A percentile compares a stretch with the other conserved stretches of the same genome.
Conservation (phyloP, 2,888 invertebrate genomes). For the Lordiphosa andalusiaca region DNA sequence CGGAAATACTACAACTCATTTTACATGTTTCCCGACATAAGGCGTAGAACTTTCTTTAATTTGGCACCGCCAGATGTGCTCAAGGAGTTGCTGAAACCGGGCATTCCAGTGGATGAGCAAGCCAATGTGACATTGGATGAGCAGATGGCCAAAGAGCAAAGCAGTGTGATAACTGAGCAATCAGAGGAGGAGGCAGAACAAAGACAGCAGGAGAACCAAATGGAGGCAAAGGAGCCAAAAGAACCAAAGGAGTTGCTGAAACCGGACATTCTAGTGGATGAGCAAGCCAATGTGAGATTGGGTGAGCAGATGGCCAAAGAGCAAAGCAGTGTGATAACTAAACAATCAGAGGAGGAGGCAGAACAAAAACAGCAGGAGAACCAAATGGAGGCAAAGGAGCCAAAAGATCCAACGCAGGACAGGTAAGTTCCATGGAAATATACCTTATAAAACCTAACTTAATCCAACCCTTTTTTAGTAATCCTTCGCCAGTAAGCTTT, state of each 20-base stretch:
- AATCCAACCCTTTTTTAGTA: too few relatives aligned
- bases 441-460: too few relatives aligned
- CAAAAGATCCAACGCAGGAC: neutral
- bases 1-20: slow-evolving; percentile 33
- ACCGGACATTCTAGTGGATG: slow-evolving; percentile 2
- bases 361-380: too few relatives aligned
- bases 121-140: neutral
- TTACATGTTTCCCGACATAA: slow-evolving; percentile 31
- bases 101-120: neutral
- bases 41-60: slow-evolving; percentile 7
- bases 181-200: too few relatives aligned
- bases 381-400: neutral
- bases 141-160: too few relatives aligned
- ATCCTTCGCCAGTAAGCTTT: slow-evolving; percentile 16
- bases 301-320: too few relatives aligned
- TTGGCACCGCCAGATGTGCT: neutral
- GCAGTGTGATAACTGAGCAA: too few relatives aligned
- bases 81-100: slow-evolving; percentile 11
- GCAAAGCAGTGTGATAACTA: too few relatives aligned
- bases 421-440: neutral
- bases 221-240: neutral
- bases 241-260: slow-evolving; percentile 11
- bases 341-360: too few relatives aligned
- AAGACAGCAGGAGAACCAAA: neutral
- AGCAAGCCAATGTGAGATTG: neutral